Conservation (phyloP, 2,888 invertebrate species). For the Bellardia pandia region DNA sequence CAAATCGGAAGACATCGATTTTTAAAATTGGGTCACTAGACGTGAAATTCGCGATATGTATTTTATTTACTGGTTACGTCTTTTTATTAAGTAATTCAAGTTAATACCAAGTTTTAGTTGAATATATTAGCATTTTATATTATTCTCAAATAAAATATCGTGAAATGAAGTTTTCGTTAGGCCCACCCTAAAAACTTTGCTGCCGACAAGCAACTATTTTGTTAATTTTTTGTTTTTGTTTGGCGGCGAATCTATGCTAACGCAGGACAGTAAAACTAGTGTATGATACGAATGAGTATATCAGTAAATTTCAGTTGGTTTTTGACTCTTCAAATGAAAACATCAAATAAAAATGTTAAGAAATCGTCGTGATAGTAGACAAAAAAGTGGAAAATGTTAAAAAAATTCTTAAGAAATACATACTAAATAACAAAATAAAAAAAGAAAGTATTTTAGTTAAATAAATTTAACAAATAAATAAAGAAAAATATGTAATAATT, state of each 20-base stretch:
- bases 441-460: not conserved
- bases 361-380: conserved; percentile 34
- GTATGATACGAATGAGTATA: conserved; percentile 3
- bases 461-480: not conserved
- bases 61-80: no score
- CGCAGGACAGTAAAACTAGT: conserved; percentile 25
- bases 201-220: conserved; percentile 24
- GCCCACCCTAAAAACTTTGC: conserved; percentile 45
- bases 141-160: no score
- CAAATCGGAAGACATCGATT: no score
- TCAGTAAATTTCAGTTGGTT: conserved; percentile 61
- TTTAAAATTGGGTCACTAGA: no score
- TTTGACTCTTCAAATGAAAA: conserved; percentile 59
- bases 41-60: no score
- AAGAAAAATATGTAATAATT: not conserved
- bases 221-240: conserved; percentile 17
- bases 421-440: not conserved
- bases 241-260: conserved; percentile 25
- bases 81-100: no score
- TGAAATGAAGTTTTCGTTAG: not conserved
- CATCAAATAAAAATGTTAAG: conserved; percentile 54
- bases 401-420: conserved; percentile 30
- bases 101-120: no score
- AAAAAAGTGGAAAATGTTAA: conserved; percentile 23
- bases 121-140: no score